Evolutionary conservation across 1,140 invertebrate species (phyloP), one percentile per base, ranked within the genome.

Genomic region (Pseudomyrmex concolor): DNA sequence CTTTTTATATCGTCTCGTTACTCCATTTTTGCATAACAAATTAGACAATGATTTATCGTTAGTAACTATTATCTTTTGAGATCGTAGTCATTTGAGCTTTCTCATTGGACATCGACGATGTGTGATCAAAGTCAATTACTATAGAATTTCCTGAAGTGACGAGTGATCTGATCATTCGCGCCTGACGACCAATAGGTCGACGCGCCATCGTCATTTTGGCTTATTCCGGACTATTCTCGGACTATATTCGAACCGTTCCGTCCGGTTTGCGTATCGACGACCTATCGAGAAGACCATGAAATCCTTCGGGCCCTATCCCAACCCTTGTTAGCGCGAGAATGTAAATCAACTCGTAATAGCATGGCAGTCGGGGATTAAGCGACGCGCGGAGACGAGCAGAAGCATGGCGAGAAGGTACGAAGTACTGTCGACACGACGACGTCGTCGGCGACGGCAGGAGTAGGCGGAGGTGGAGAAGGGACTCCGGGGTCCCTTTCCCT

Each of bases 301-400:
- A 82, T 64, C 57, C 68, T 82, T 12, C 70, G 78, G 45, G 10
- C 78, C 34, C 73, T 48, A 57, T 62, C 74, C 15, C 63, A 62
- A 71, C 86, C 87, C 87, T 89, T 76, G 87, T 89, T 89, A 89
- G 84, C 86, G 86, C 78, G 63, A 76, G 84, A 85, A 89, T 88
- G 87, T 89, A 89, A 89, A 89, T 89, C 86, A 89, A 86, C 68
- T 88, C 22, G 86, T 88, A 88, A 88, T 88, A 86, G 86, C 87
- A 71, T 64, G 84, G 78, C 80, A 74, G 84, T 55, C 57, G 73
- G 55, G 87, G 78, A 88, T 88, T 84, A 88, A 86, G 84, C 78
- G 80, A 55, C 73, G 86, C 55, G 84, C 86, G 78, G 84, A 88
- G 87, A 87, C 86, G 62, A 60, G 72, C 74, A 43, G 50, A 50